Base-by-base conservation (phyloP, 2,797 vertebrate species). In the Pelodytes ibericus region DNA sequence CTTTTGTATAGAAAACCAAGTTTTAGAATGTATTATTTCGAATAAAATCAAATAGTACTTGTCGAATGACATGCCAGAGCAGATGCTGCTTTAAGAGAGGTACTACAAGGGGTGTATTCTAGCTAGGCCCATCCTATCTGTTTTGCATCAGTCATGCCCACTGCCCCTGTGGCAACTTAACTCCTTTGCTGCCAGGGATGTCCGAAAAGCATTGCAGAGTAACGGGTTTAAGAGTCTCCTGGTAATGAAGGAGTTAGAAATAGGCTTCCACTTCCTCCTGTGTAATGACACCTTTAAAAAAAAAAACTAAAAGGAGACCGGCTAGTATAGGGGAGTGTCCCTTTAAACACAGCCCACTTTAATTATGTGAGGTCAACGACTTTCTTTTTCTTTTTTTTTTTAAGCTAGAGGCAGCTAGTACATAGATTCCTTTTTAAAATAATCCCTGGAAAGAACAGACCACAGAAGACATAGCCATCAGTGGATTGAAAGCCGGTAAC, bases 111-210 rank as follows among this genome's bases (percentile, higher is more conserved):
- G 70, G 36, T 69, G 64, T 47, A 31, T 36, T 58, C 13, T 22
- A 11, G 15, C 2, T 31, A n/a, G 62, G 58, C 36, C 71, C 64
- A 59, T 61, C 77, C 77, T 69, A 62, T 39, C 57, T 72, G 36
- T 51, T 79, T 73, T 61, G 30, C 76, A 79, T 79, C 47, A 56
- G 56, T 51, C 71, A 73, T 53, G 39, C 77, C 77, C 77, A 79
- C 77, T 79, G 77, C 77, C 77, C 77, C 71, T 73, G 77, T 79
- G 77, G 77, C 77, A 79, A 69, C 64, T 79, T 79, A 79, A 79
- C 77, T 47, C 58, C 27, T 73, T 25, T 69, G 10, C 49, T 73
- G 64, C 77, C 64, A 69, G 26, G 13, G 2, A 10, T 5, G 9
- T 15, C 44, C 31, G 15, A 3, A 41, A 30, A 5, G 26, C 29